Evolutionary conservation across 2,113 vertebrate species (phyloP).

Genomic region (Rhineura floridana): DNA sequence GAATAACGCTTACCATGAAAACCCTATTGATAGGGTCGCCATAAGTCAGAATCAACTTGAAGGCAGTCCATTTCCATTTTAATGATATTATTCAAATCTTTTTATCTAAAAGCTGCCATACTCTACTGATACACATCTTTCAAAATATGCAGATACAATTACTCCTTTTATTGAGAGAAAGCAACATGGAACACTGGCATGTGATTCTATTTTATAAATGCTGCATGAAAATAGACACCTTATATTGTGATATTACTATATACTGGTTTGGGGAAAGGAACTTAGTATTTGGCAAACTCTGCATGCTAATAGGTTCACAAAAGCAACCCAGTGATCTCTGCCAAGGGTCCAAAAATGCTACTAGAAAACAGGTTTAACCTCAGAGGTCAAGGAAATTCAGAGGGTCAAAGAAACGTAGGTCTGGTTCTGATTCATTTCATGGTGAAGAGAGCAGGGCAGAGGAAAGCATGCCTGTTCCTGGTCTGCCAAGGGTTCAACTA

Average conservation of each 20-base stretch:
- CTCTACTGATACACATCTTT: not conserved
- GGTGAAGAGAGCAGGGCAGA: no score
- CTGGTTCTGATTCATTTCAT: no score
- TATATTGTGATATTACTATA: not conserved
- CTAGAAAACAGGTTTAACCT: not conserved
- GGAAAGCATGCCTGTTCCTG: no score
- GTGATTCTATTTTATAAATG: not conserved
- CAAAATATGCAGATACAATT: no score
- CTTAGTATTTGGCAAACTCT: not conserved
- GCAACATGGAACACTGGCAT: not conserved
- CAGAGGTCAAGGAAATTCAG: no score
- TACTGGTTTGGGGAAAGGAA: no score
- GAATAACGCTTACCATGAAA: no score
- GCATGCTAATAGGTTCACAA: not conserved
- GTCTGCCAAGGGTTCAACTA: no score
- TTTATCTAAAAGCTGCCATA: not conserved
- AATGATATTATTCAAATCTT: not conserved
- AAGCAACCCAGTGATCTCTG: not conserved
- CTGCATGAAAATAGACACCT: not conserved
- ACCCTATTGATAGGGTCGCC: no score
- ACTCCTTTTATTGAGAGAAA: not conserved
- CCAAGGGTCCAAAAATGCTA: not conserved
- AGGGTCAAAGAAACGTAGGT: no score
- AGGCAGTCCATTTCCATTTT: no score
- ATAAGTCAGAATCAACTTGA: no score